Base-by-base conservation (phyloP, 2,888 invertebrate species). In the Yponomeuta sedellus region DNA sequence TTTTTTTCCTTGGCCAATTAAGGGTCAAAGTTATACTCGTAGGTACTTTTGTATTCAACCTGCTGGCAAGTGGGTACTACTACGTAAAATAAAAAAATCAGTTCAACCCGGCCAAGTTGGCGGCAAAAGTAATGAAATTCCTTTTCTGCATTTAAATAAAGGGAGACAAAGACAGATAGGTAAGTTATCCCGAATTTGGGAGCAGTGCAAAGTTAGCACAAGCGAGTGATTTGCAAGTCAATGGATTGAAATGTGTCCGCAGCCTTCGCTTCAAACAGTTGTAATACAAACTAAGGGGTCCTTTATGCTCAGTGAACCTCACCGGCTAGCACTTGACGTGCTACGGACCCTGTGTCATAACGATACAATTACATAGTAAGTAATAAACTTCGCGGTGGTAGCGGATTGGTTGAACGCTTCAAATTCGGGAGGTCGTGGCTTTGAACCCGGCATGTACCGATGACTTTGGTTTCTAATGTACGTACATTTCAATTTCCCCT, bases 141-240 rank as follows among this genome's bases (percentile, higher is more conserved):
- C 20, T 20, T 59, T 59, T 59, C 59, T 25, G 22, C 25, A 59
- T 59, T 59, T 59, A 59, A 59, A 59, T 25, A 59, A 59, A 20
- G 59, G 59, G 25, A 25, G 20, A 20, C 12, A 22, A 59, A 59
- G 59, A 20, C 59, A 59, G 59, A 59, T 59, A 59, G 59, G 20
- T 59, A 39, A 39, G 61, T 61, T 61, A 25, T 61, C 28, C 44
- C 25, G 61, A 61, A 61, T 61, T 61, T 25, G 61, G 61, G 61
- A 28, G 10, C 61, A 61, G 61, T 39, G 61, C 61, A 34, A 61
- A 61, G 59, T 59, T 59, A 25, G 59, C 20, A 52, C 44, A 52
- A 52, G 44, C 28, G 39, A 61, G 34, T 61, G 39, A 61, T 61
- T 61, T 61, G 61, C 61, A 61, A 61, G 61, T 61, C 61, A 61